Base-by-base conservation (phyloP, 2,113 vertebrate genomes). In the Eolophus roseicapilla region DNA sequence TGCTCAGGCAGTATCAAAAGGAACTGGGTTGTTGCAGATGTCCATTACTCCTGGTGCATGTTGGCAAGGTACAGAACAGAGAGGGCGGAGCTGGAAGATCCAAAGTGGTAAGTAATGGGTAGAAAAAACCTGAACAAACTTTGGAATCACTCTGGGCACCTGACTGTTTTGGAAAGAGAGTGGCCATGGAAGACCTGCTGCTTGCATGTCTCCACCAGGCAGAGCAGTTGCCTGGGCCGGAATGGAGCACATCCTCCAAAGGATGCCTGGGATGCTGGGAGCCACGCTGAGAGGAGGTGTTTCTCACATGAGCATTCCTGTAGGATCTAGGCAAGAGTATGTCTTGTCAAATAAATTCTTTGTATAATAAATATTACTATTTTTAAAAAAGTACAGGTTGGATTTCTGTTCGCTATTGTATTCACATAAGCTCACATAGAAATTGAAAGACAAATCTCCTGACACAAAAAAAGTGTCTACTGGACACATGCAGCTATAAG, bases 301-400 rank as follows among this genome's bases (percentile, higher is more conserved):
- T 82, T 73, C 59, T 77, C 52, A 82, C 47, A 28, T 33, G 44
- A 91, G 57, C 24, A 53, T 88, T 76, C n/a, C 46, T 44, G 35
- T 46, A 91, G 55, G 31, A 76, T n/a, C 47, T 77, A 93, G 57
- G 15, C 19, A 60, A 80, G 37, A 44, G 29, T 47, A 41, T 16
- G 49, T 77, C 52, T 90, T 83, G n/a, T 44, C 31, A 79, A 79
- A 77, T 17, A 62, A 62, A 64, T 60, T n/a, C 0, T 57, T 73
- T 69, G 33, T 0, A 25, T 90, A 93, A 87, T 39, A 64, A 91
- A 60, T 43, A 63, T 68, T 10, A 41, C 5, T 29, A 41, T 25
- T 44, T 57, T 0, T 2, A 29, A 59, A 37, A 37, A 50, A 39
- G 6, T 49, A 46, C 12, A 43, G 27, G 17, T 31, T 5, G 2